phyloP scores from a whole-genome alignment of 1,140 invertebrate genomes.

The Rhopalosiphum padi region DNA sequence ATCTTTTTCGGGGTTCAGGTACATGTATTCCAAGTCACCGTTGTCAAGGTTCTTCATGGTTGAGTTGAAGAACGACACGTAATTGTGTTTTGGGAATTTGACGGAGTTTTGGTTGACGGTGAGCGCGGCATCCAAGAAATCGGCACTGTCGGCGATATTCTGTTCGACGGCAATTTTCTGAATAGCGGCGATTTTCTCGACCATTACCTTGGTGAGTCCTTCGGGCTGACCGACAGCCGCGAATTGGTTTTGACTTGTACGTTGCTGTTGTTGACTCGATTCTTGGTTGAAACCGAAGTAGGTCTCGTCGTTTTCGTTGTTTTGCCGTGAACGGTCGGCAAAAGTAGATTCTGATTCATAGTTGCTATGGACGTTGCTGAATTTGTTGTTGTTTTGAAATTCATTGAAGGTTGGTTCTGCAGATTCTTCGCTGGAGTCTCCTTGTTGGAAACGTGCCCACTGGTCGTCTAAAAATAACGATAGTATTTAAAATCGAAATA shows the following conservation, averaged over 20 bases:
- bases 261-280: not conserved
- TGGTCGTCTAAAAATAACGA: not conserved
- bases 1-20: not conserved
- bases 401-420: not conserved
- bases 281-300: not conserved
- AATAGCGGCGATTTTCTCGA: not conserved
- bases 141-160: not conserved
- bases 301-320: not conserved
- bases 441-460: not conserved
- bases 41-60: not conserved
- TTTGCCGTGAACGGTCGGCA: not conserved
- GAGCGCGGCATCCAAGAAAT: not conserved
- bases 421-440: not conserved
- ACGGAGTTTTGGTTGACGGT: not conserved
- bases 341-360: not conserved
- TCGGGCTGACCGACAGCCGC: not conserved
- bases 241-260: not conserved
- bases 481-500: not conserved
- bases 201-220: not conserved
- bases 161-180: not conserved
- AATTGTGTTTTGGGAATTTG: not conserved
- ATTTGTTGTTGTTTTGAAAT: not conserved
- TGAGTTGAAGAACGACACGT: not conserved
- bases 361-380: not conserved
- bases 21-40: not conserved